Base-by-base conservation (phyloP, 1,140 invertebrate species). In the Megalonaias nervosa region DNA sequence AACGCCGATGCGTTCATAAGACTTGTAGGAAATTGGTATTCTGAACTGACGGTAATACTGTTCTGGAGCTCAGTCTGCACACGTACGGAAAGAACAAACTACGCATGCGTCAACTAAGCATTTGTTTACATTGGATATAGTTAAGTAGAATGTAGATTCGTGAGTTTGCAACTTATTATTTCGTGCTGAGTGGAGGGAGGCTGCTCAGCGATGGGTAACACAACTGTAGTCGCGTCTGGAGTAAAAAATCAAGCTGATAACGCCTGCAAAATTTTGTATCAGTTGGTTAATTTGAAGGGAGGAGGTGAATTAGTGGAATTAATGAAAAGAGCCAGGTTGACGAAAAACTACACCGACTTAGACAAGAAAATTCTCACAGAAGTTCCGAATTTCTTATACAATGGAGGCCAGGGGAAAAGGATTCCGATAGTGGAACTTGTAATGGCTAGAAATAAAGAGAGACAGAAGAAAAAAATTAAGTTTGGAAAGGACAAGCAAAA, bases 341-440 rank as follows among this genome's bases (percentile, higher is more conserved):
- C 83, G 13, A 84, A 90, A 95, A 6, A 96, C 97, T 85, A 82
- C 65, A 82, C 71, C 56, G 80, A 89, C 75, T 55, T 86, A 64
- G 84, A 91, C 79, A 77, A 87, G 14, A 83, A 77, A 73, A 89
- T 91, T 55, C 94, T 96, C 90, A 96, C 95, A 11, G 96, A 97
- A 90, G 95, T 99, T 1, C 95, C 96, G 83, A 96, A 95, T 1
- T 98, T 97, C 92, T 90, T 99, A 14, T 99, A 99, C 90, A 98
- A 99, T 86, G 95, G 95, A 88, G 98, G 98, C 2, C 93, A 94
- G 85, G 97, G 97, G 0, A 94, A 95, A 71, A 95, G 96, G 90
- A 94, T 99, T 84, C 96, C 96, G 0, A 95, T 98, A 81, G 94
- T 95, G 0, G 94, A 97, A 87, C 88, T 99, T 3, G 96, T 99